Evolutionary conservation across 2,113 vertebrate genomes (phyloP).

Genomic region (Macquaria ambigua): DNA sequence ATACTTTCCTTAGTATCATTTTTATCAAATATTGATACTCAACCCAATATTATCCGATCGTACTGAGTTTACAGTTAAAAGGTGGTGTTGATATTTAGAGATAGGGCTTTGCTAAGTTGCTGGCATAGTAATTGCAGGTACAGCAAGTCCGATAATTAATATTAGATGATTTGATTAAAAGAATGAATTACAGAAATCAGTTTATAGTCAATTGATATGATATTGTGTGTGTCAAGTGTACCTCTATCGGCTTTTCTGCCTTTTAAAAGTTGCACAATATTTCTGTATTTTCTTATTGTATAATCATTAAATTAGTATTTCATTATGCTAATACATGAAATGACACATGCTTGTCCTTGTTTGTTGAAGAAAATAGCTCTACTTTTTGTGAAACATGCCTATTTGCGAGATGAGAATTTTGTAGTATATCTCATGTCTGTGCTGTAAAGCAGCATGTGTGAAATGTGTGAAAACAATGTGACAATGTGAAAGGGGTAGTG

Average conservation of each 20-base stretch:
- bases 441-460: background rate
- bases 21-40: background rate
- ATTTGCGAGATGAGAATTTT: too few species aligned
- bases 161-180: background rate
- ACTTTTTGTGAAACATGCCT: background rate
- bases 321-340: background rate
- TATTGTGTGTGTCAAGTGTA: background rate
- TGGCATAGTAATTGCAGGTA: background rate
- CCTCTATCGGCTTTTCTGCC: background rate
- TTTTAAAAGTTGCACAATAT: background rate
- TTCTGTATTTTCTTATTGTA: background rate
- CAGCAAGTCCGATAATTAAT: background rate
- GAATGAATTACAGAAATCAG: background rate
- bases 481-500: too few species aligned
- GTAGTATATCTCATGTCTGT: background rate
- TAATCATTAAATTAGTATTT: background rate
- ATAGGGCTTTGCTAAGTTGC: background rate
- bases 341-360: background rate
- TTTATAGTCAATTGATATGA: background rate
- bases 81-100: background rate
- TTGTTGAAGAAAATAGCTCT: background rate
- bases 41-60: background rate
- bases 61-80: slow-evolving; percentile 3
- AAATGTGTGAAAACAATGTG: too few species aligned
- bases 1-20: background rate